Conservation (phyloP, 2,113 vertebrate species). For the Gadus macrocephalus region DNA sequence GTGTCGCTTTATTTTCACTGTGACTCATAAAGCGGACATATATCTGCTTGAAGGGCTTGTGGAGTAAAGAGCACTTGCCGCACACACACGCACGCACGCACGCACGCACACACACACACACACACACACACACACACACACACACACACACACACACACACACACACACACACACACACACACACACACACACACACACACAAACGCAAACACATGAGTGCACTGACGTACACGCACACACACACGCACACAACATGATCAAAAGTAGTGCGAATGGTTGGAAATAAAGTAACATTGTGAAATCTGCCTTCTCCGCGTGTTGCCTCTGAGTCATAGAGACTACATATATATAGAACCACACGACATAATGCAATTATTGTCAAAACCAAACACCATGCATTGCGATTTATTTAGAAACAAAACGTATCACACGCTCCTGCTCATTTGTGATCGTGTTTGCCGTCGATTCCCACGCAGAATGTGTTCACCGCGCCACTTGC, state of each 20-base stretch:
- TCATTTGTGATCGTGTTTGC: too few relatives aligned
- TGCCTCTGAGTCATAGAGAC: too few relatives aligned
- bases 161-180: neutral
- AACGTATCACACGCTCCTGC: too few relatives aligned
- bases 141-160: neutral
- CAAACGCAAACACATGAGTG: neutral
- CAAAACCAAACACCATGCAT: too few relatives aligned
- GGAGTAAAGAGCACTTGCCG: neutral
- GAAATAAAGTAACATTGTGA: too few relatives aligned
- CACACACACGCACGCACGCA: neutral
- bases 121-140: neutral
- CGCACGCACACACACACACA: neutral
- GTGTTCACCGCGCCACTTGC: neutral
- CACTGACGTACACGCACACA: neutral
- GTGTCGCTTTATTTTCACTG: conserved; percentile 8
- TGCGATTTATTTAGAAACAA: too few relatives aligned
- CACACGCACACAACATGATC: neutral
- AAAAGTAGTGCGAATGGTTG: too few relatives aligned
- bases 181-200: conserved; percentile 1
- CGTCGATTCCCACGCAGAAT: too few relatives aligned
- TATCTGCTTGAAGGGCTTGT: conserved; percentile 23
- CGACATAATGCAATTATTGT: too few relatives aligned
- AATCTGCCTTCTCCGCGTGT: too few relatives aligned
- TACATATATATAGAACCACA: too few relatives aligned
- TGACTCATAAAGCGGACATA: conserved; percentile 26